phyloP scores from a whole-genome alignment of 2,888 invertebrate genomes.

The Caradrina kadenii region DNA sequence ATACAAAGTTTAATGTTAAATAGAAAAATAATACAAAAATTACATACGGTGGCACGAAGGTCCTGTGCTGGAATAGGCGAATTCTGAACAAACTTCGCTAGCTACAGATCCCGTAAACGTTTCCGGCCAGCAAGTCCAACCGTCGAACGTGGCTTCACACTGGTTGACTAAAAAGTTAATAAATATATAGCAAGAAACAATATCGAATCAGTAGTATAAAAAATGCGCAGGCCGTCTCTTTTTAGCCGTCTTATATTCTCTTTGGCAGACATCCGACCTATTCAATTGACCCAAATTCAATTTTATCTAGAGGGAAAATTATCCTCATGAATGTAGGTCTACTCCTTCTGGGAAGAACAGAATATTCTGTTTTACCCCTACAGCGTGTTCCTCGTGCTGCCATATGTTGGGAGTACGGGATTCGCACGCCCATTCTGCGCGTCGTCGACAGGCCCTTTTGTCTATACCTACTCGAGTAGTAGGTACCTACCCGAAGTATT shows the following conservation, averaged over 20 bases:
- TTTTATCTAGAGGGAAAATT: not conserved
- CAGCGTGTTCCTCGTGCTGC: no score
- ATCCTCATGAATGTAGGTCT: no score
- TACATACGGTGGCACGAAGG: conserved; percentile 91
- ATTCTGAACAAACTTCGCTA: conserved; percentile 89
- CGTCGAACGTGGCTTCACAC: conserved; percentile 92
- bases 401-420: no score
- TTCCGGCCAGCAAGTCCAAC: conserved; percentile 91
- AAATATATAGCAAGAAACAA: not conserved
- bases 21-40: not conserved
- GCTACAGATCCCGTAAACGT: conserved; percentile 81
- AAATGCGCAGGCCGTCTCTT: no score
- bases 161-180: conserved; percentile 43
- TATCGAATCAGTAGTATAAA: not conserved
- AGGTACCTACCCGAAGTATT: conserved; percentile 64
- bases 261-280: not conserved
- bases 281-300: not conserved
- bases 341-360: no score
- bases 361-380: no score
- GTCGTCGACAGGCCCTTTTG: no score
- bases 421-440: no score
- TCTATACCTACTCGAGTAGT: not conserved
- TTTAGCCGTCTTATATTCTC: not conserved
- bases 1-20: no score
- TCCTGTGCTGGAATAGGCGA: conserved; percentile 89